Evolutionary conservation across 2,888 invertebrate species (phyloP).

Genomic region (Trissonchulus latispiculum): DNA sequence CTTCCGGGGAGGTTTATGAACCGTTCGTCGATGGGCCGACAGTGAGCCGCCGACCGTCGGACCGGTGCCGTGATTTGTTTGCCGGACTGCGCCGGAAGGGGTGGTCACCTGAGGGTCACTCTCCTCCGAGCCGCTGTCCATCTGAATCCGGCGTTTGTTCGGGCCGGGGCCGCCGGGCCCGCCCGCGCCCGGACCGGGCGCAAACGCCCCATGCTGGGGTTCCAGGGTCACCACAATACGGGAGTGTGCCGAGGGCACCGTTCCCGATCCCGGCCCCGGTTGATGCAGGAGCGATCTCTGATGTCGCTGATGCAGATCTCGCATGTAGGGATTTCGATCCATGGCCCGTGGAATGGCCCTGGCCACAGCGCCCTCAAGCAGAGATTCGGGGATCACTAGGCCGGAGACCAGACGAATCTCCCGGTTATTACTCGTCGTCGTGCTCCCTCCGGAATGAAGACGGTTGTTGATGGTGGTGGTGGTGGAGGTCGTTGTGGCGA

Average conservation of each 20-base stretch:
- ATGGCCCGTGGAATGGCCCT: not conserved
- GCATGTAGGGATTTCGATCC: not conserved
- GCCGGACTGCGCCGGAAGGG: no score
- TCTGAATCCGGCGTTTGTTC: not conserved
- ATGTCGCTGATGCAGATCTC: not conserved
- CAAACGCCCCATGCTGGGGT: not conserved
- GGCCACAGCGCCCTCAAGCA: not conserved
- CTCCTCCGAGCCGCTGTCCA: not conserved
- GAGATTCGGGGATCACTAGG: not conserved
- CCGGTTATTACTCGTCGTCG: no score
- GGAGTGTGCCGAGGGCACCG: not conserved
- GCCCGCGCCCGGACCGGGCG: not conserved
- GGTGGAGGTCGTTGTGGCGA: no score
- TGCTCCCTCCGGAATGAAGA: no score
- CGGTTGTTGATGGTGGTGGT: no score
- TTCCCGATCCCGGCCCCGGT: not conserved
- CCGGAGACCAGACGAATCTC: not conserved
- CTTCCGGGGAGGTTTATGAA: no score
- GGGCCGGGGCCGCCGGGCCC: not conserved
- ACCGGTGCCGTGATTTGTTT: no score
- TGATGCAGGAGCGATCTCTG: not conserved
- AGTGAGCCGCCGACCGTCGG: no score
- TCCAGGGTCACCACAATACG: not conserved
- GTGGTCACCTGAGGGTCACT: not conserved
- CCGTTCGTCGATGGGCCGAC: no score